Evolutionary conservation across 2,113 vertebrate genomes (phyloP), one percentile per base, ranked within the genome.

Genomic region (Otocyon megalotis): DNA sequence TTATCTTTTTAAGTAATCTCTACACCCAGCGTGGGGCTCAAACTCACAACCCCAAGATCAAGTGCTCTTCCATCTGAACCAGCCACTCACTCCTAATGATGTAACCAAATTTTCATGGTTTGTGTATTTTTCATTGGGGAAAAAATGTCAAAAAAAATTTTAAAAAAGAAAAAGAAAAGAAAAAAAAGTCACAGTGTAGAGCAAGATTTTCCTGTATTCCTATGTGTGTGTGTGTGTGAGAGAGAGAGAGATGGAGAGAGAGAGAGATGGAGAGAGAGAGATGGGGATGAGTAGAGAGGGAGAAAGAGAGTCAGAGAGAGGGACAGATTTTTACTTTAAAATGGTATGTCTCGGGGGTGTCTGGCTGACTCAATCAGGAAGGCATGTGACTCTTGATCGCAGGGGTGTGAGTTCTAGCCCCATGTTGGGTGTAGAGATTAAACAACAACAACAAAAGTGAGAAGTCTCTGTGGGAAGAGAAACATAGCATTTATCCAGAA

Each of bases 321-420:
- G 19, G 19, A 32, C 22, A 62, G 60, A 62, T 62, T 88, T 84
- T 92, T 77, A 76, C 12, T 93, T 88, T 94, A 77, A 94, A 82
- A 76, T 53, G 43, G 12, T 14, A 54, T 43, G 20, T 94, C 56
- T 88, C 16, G 22, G 3, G n/a, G 69, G 17, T 4, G 35, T n/a
- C 35, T 72, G 35, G 17, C 20, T 37, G 69, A 11, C 69, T 43
- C 20, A 22, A 22, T 74, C 10, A 7, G 35, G 14, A 24, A 22
- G 24, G 37, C 37, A 37, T 43, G 12, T 24, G 37, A 74, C 37
- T 43, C 71, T 74, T 43, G 69, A 43, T 43, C 71, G 43, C 22
- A 72, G 20, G 71, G 71, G 24, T 24, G 22, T 37, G 35, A 72
- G 71, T 72, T 72, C 24, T 10, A 43, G n/a, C 71, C 71, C 37